phyloP scores from a whole-genome alignment of 2,888 invertebrate species.

The Drosophila subquinaria region DNA sequence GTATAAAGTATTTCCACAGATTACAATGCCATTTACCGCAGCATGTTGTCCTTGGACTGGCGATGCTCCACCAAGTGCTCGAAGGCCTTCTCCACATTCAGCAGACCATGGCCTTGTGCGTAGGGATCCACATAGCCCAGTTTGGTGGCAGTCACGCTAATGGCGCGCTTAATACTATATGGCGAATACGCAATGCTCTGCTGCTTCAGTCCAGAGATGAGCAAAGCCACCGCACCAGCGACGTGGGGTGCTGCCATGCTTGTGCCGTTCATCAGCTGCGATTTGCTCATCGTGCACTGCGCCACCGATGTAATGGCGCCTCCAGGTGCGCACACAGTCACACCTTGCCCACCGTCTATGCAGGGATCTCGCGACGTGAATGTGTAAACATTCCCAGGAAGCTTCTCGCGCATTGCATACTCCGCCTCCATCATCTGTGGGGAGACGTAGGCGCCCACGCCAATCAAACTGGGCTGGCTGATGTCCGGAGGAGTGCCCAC shows the following conservation, averaged over 20 bases:
- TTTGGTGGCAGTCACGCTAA: constrained; percentile 94
- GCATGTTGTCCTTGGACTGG: constrained; percentile 88
- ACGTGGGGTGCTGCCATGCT: constrained; percentile 99
- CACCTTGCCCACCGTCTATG: constrained; percentile 95
- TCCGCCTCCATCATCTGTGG: constrained; percentile 99
- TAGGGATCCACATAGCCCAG: constrained; percentile 92
- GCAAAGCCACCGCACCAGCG: constrained; percentile 92
- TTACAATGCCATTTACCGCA: constrained; percentile 71
- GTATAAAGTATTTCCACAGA: neutral
- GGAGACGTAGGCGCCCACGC: constrained; percentile 98
- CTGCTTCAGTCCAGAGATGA: constrained; percentile 93
- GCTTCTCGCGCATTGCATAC: constrained; percentile 94
- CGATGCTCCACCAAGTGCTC: constrained; percentile 90
- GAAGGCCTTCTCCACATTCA: constrained; percentile 96
- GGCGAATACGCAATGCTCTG: constrained; percentile 92
- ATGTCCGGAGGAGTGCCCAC: constrained; percentile 96
- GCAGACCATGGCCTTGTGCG: constrained; percentile 96
- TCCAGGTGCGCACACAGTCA: constrained; percentile 96
- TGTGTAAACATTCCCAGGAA: constrained; percentile 94
- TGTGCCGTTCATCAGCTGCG: constrained; percentile 98
- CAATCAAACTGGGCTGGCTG: constrained; percentile 93
- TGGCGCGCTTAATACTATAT: constrained; percentile 93
- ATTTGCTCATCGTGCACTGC: constrained; percentile 93
- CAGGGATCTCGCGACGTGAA: constrained; percentile 96
- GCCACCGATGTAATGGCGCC: constrained; percentile 97